Percentiles rank a stretch among this genome's conserved stretches.
These are phyloP conservation scores for Euwallacea fornicatus DNA, from an alignment of 1,140 invertebrate species.

Conservation along the genomic window DNA sequence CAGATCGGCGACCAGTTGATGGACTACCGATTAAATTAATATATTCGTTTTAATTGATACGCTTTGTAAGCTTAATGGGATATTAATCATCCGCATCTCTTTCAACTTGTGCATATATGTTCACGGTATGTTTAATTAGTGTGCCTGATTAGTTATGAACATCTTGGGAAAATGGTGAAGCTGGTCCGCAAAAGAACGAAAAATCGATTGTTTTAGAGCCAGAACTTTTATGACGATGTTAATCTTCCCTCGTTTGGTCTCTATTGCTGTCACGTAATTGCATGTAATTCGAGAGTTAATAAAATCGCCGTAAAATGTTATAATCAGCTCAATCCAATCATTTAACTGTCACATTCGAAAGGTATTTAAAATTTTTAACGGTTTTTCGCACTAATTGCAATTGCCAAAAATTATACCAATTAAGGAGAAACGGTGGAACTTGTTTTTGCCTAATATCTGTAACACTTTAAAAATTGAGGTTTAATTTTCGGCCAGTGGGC, in stretches of 20 bases:
- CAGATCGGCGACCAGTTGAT: conserved; percentile 6
- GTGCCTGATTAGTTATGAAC: conserved; percentile 2
- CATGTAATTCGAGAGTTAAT: neutral
- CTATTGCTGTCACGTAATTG: too few species aligned
- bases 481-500: too few species aligned
- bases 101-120: conserved; percentile 10
- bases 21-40: conserved; percentile 25
- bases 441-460: too few species aligned
- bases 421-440: too few species aligned
- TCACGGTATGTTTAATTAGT: conserved; percentile 14
- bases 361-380: conserved; percentile 3
- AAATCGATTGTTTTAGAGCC: too few species aligned
- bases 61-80: conserved; percentile 22
- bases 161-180: conserved; percentile 10
- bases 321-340: neutral
- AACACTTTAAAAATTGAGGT: too few species aligned
- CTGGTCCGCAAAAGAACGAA: neutral
- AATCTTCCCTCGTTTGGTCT: too few species aligned
- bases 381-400: neutral
- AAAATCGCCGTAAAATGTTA: neutral
- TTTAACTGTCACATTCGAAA: neutral
- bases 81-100: conserved; percentile 17
- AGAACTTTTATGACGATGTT: too few species aligned
- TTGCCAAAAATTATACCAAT: neutral
- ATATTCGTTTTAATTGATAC: conserved; percentile 26